Conservation (phyloP, 2,113 vertebrate genomes). For the Syrmaticus mikado region DNA sequence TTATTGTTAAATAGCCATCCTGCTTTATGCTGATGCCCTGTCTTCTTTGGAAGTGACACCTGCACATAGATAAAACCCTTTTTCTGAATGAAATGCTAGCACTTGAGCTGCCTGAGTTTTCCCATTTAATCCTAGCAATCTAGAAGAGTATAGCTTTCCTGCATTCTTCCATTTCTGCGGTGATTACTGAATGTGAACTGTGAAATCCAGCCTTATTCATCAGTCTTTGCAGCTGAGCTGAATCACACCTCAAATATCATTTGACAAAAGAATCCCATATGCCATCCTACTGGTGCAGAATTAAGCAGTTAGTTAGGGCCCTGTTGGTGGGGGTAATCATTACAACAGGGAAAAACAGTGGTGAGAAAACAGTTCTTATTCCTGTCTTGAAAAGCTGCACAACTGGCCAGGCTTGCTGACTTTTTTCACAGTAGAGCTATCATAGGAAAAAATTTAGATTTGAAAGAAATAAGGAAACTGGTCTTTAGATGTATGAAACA, state of each 20-base stretch:
- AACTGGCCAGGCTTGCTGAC: not conserved
- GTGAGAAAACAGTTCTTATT: not conserved
- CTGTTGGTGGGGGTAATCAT: not conserved
- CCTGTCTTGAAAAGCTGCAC: not conserved
- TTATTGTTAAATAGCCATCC: not conserved
- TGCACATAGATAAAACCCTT: not conserved
- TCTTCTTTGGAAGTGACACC: not conserved
- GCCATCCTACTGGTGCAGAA: not conserved
- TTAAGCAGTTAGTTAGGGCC: not conserved
- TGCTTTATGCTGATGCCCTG: not conserved
- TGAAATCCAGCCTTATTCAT: not conserved
- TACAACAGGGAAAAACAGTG: not conserved
- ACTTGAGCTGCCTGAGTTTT: not conserved
- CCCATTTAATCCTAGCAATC: not conserved
- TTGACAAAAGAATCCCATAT: not conserved
- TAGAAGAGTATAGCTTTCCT: not conserved
- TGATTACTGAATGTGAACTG: not conserved
- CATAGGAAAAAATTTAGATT: not conserved
- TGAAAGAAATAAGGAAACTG: not conserved
- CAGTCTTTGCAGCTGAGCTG: not conserved
- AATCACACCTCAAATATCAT: not conserved
- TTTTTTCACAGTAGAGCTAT: not conserved
- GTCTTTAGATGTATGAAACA: not conserved
- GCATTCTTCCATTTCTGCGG: not conserved
- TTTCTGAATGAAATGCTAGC: not conserved